Conservation (phyloP, 2,113 vertebrate genomes). For the Choloepus hoffmanni region DNA sequence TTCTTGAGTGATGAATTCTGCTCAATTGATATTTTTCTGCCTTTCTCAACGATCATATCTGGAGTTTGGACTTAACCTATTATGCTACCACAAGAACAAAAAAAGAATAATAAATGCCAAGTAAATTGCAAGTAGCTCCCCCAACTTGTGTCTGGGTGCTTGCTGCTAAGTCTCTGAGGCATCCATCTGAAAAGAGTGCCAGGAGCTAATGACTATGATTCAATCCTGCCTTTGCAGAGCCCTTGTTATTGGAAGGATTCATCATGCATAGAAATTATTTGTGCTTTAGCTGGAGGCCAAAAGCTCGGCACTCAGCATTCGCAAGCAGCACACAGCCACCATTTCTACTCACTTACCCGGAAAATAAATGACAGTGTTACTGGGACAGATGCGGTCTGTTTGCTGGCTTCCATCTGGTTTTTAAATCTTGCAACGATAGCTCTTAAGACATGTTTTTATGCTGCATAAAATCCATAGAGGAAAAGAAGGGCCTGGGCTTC, state of each 20-base stretch:
- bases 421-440: slow-evolving; percentile 72
- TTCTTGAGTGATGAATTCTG: neutral
- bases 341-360: slow-evolving; percentile 83
- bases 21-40: neutral
- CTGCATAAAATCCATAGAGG: slow-evolving; percentile 65
- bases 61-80: slow-evolving; percentile 8
- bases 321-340: slow-evolving; percentile 60
- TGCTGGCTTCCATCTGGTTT: slow-evolving; percentile 72
- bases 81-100: slow-evolving; percentile 58
- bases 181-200: slow-evolving; percentile 63
- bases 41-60: neutral
- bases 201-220: slow-evolving; percentile 78
- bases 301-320: slow-evolving; percentile 47
- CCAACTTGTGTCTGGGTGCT: neutral
- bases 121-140: neutral
- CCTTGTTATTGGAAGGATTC: slow-evolving; percentile 86
- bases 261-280: slow-evolving; percentile 84
- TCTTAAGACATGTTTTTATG: slow-evolving; percentile 64
- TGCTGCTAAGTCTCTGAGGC: neutral
- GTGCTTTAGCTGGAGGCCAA: slow-evolving; percentile 84
- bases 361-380: slow-evolving; percentile 82
- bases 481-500: neutral
- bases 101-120: neutral
- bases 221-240: slow-evolving; percentile 77
- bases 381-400: slow-evolving; percentile 73